Conservation (phyloP, 2,797 vertebrate genomes). For the Coranthus polyacanthus region DNA sequence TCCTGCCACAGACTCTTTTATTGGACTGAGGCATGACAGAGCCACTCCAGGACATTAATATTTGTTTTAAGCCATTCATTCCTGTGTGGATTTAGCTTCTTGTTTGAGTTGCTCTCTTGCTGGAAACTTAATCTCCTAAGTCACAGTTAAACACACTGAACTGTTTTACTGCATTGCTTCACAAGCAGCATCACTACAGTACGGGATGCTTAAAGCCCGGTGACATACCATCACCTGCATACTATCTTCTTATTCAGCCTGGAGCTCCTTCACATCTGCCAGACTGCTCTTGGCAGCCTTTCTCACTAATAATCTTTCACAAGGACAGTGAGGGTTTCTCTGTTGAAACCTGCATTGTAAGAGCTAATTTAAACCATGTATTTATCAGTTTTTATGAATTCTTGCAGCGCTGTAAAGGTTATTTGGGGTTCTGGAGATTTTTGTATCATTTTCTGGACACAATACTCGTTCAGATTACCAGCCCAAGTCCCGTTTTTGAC, state of each 20-base stretch:
- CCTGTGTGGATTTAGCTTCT: slow-evolving; percentile 10
- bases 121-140: slow-evolving; percentile 3
- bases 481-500: no score
- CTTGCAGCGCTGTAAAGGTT: not conserved
- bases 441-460: no score
- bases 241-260: no score
- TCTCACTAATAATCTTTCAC: no score
- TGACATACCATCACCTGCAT: not conserved
- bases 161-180: not conserved
- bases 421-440: not conserved
- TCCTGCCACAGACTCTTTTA: slow-evolving; percentile 12
- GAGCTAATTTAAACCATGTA: no score
- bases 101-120: not conserved
- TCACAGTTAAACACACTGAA: not conserved
- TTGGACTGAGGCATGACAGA: not conserved
- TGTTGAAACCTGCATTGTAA: no score
- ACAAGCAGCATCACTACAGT: not conserved
- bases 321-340: no score
- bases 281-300: no score
- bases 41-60: slow-evolving; percentile 2
- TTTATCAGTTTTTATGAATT: not conserved
- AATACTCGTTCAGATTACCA: no score
- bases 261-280: no score
- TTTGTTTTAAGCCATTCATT: slow-evolving; percentile 9
- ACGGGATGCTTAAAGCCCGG: no score